A percentile compares a stretch with the other conserved stretches of the same genome.
phyloP scores from a whole-genome alignment of 2,113 vertebrate genomes.

The Anhinga rufa region DNA sequence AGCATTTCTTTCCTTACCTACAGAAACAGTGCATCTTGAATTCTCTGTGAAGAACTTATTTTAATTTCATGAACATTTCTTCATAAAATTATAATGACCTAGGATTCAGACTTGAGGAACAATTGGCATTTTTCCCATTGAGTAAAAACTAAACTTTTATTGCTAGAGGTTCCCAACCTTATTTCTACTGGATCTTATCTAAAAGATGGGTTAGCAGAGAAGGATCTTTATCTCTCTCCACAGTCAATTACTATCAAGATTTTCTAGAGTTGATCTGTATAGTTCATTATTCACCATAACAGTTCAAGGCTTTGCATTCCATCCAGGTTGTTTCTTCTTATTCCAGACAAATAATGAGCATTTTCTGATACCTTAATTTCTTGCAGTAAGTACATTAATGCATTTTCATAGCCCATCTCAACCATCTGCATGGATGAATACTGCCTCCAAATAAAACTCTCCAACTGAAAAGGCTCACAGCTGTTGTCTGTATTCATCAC shows the following conservation, averaged over 20 bases:
- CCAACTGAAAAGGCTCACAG: slow-evolving; percentile 33
- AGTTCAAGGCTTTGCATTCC: neutral
- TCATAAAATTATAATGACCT: slow-evolving; percentile 39
- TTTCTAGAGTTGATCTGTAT: neutral
- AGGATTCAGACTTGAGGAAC: neutral
- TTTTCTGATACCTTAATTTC: neutral
- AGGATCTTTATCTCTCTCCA: neutral
- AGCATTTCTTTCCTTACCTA: slow-evolving; percentile 5
- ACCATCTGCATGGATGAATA: slow-evolving; percentile 7
- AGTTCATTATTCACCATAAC: neutral
- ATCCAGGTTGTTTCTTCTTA: neutral
- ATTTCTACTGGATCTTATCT: neutral
- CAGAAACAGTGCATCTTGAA: neutral
- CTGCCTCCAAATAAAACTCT: slow-evolving; percentile 36
- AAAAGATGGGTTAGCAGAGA: neutral
- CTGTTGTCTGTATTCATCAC: slow-evolving; percentile 11
- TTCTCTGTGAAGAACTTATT: slow-evolving; percentile 30
- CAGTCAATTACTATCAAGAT: neutral
- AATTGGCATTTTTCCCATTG: neutral
- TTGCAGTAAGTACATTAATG: neutral
- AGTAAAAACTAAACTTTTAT: neutral
- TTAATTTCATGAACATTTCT: slow-evolving; percentile 20
- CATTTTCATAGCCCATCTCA: slow-evolving; percentile 8
- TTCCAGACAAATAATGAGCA: neutral
- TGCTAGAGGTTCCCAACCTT: neutral